These are phyloP conservation scores for Coendou prehensilis DNA, from an alignment of 2,797 vertebrate genomes.

Conservation along the genomic window DNA sequence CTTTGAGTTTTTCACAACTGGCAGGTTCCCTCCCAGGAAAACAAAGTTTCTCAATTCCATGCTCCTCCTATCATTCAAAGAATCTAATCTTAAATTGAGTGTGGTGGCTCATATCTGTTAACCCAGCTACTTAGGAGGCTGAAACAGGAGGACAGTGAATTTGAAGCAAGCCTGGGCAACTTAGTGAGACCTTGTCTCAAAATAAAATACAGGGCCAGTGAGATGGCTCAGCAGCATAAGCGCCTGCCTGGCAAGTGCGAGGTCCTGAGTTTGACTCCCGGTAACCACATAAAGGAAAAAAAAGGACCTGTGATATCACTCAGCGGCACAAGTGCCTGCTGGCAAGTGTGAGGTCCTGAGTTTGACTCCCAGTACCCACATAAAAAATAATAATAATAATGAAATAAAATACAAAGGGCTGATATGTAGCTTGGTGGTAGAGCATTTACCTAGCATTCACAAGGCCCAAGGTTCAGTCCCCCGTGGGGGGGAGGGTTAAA, in stretches of 20 bases:
- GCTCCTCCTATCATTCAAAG: conserved; percentile 32
- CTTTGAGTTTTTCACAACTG: conserved; percentile 80
- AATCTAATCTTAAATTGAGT: conserved; percentile 43
- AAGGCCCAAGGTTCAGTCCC: not conserved
- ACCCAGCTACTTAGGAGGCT: not conserved
- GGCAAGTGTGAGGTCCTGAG: too few species aligned
- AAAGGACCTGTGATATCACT: too few species aligned
- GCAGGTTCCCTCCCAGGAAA: conserved; percentile 67
- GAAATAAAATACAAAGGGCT: not conserved
- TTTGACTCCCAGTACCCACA: too few species aligned
- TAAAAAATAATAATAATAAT: not conserved
- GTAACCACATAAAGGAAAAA: too few species aligned
- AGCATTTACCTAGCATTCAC: not conserved
- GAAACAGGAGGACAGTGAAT: not conserved
- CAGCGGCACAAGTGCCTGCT: too few species aligned
- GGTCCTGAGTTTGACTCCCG: too few species aligned
- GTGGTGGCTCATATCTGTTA: not conserved
- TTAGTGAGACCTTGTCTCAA: not conserved
- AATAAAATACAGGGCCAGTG: not conserved
- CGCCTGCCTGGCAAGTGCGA: too few species aligned
- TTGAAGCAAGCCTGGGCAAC: not conserved
- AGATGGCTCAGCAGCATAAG: too few species aligned
- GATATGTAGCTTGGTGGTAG: not conserved
- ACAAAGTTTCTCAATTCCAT: conserved; percentile 54
- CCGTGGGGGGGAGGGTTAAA: not conserved